Base-by-base conservation (phyloP, 2,888 invertebrate species). In the Philereme transversata region DNA sequence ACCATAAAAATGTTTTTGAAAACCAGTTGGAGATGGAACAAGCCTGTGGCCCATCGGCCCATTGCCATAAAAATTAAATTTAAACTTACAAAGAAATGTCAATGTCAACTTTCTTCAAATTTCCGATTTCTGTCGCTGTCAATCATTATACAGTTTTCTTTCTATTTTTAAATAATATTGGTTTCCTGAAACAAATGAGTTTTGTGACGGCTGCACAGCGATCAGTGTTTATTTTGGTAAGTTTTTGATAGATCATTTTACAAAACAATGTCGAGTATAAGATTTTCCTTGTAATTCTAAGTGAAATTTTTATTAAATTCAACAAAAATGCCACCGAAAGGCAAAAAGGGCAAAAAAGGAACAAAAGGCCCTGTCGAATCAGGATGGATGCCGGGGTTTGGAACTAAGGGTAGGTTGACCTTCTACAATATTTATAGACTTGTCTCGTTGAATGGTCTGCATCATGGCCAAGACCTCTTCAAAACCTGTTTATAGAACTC, bases 371-470 rank as follows among this genome's bases (percentile, higher is more conserved):
- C 84, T 3, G 84, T 89, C 7, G 90, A 90, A 65, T 90, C 92
- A 79, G 92, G 91, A 83, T 91, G 92, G 91, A 82, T 75, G 85
- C 90, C 92, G 22, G 90, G 91, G 40, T 85, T 90, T 65, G 88
- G 87, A 36, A 89, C 92, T 2, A 91, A 88, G 84, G 89, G 91
- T 91, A 84, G 61, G 73, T 8, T 57, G 34, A 44, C 34, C 40
- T 11, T n/a, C 22, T 9, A 22, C 40, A 6, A 22, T 22, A 22
- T 22, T 22, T 22, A 2, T 22, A 22, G 22, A 22, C 22, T 22
- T 22, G 22, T 22, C 3, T 22, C 22, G 1, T 22, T 22, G 22
- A 22, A 22, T 22, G 3, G 22, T 22, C 1, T 22, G 22, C 22
- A 22, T 22, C 22, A 22, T 22, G 22, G 22, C 22, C 22, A 22